Evolutionary conservation across 1,140 invertebrate genomes (phyloP).

Genomic region (Cherax destructor): DNA sequence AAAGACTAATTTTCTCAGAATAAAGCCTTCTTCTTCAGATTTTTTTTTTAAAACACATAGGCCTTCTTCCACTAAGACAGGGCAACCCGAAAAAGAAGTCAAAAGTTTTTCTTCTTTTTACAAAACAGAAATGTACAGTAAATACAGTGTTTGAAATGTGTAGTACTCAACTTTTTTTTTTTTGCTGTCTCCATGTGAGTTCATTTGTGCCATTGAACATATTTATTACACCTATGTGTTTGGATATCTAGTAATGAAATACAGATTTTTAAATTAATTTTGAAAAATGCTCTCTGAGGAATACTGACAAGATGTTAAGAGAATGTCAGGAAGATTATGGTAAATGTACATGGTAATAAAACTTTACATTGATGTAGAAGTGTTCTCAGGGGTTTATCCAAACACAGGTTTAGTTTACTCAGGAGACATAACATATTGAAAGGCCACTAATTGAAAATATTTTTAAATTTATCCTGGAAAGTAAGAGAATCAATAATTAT

Average conservation of each 20-base stretch:
- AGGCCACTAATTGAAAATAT: not conserved
- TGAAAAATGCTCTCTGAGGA: not conserved
- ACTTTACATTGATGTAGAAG: not conserved
- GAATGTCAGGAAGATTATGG: not conserved
- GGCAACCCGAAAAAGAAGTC: too few relatives aligned
- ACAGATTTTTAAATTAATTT: not conserved
- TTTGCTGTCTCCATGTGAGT: too few relatives aligned
- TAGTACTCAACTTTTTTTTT: too few relatives aligned
- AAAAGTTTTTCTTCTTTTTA: too few relatives aligned
- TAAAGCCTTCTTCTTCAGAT: too few relatives aligned
- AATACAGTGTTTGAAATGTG: too few relatives aligned
- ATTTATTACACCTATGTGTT: not conserved
- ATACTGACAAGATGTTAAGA: not conserved
- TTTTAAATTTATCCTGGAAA: not conserved
- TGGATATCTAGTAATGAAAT: not conserved
- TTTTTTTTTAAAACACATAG: too few relatives aligned
- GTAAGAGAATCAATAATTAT: not conserved
- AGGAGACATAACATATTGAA: not conserved
- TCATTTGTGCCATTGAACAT: not conserved
- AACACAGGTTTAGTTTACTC: not conserved
- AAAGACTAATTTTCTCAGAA: too few relatives aligned
- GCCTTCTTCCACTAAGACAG: too few relatives aligned
- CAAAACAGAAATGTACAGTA: too few relatives aligned
- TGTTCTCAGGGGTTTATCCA: not conserved
- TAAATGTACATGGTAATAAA: not conserved